phyloP scores from a whole-genome alignment of 2,113 vertebrate species.

The Hyaena hyaena region DNA sequence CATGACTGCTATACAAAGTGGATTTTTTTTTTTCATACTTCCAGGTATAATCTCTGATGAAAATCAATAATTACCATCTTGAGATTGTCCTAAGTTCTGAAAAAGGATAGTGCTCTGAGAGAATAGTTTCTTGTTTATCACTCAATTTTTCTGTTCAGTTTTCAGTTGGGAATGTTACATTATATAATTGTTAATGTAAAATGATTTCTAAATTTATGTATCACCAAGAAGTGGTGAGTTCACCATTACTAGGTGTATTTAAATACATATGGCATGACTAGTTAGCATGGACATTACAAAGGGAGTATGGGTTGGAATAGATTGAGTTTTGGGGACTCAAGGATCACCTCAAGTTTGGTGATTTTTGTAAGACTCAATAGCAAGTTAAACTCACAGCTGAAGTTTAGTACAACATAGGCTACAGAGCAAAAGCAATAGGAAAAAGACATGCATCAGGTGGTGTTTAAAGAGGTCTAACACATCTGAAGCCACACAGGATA shows the following conservation, averaged over 20 bases:
- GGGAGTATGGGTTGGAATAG: neutral
- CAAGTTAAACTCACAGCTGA: neutral
- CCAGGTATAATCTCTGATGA: neutral
- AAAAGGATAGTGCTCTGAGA: neutral
- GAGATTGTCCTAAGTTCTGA: neutral
- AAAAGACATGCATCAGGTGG: neutral
- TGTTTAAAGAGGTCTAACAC: neutral
- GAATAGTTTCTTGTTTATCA: neutral
- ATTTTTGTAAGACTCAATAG: neutral
- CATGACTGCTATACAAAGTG: neutral
- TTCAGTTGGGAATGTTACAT: neutral
- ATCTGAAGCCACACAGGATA: neutral
- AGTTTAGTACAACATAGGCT: neutral
- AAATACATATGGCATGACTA: neutral
- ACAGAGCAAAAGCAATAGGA: neutral
- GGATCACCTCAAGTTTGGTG: neutral
- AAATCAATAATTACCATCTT: neutral
- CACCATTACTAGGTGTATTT: neutral
- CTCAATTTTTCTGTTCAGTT: neutral
- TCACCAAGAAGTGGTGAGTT: neutral
- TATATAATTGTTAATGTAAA: neutral
- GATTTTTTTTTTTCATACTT: neutral
- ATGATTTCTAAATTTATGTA: neutral
- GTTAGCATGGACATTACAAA: neutral
- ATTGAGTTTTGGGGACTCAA: neutral